Base-by-base conservation (phyloP, 2,797 vertebrate species). In the Antennarius maculatus region DNA sequence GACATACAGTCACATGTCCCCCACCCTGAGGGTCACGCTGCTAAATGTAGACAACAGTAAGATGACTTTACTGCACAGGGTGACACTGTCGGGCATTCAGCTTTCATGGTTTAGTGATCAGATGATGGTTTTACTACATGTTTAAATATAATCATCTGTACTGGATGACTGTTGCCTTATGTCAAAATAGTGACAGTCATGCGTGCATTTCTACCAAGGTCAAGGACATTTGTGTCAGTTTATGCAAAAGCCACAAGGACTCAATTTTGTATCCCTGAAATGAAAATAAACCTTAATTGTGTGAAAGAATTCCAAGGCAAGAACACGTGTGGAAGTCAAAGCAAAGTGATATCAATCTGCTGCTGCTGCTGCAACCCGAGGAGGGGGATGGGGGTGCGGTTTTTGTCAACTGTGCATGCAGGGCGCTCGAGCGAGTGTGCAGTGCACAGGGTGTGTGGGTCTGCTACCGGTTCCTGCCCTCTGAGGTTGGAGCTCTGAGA, bases 341-440 rank as follows among this genome's bases (percentile, higher is more conserved):
- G 54, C 56, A 65, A 47, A 81, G 66, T 66, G 49, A 77, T 70
- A 66, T 62, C 76, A 73, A 84, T 81, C 23, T 23, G 23, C 78
- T 79, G 78, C 64, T 66, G 54, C 58, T 27, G 50, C 76, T 49
- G 64, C 45, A 62, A 57, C 66, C 46, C 60, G 48, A 15, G n/a
- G 2, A 47, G 76, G 58, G 75, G 45, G 71, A 31, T 28, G 43
- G 10, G 12, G 42, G 9, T 4, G 7, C 17, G 23, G 37, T 31
- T 41, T 53, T 15, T 61, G 67, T 68, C 58, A 56, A 41, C 55
- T 50, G 74, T 77, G 66, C 52, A 54, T 58, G 62, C 34, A 65
- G 46, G 46, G 56, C 51, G 60, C 43, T 60, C 1, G 4, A 74
- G 71, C 68, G 54, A 62, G 66, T 65, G 28, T 74, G 76, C 71